Evolutionary conservation across 2,113 vertebrate genomes (phyloP).

Genomic region (Channa maculata): DNA sequence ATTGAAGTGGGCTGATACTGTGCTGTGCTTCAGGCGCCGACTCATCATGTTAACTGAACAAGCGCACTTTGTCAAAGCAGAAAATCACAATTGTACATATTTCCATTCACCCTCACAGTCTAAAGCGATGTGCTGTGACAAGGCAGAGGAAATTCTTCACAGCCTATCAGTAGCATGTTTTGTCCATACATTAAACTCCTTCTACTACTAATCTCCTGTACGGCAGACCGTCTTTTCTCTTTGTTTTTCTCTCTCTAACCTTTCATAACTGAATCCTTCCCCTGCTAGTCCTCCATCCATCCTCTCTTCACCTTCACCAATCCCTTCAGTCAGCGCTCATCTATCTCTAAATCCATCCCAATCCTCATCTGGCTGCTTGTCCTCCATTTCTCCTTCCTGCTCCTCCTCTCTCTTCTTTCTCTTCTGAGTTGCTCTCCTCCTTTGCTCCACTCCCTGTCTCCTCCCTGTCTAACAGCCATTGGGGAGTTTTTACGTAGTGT

Average conservation of each 20-base stretch:
- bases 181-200: slow-evolving; percentile 19
- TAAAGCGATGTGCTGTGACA: slow-evolving; percentile 12
- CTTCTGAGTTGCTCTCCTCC: slow-evolving; percentile 28
- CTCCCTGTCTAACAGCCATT: slow-evolving; percentile 56
- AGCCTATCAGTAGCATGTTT: slow-evolving; percentile 15
- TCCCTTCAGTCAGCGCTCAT: slow-evolving; percentile 70
- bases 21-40: slow-evolving; percentile 14
- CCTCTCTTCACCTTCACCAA: slow-evolving; percentile 65
- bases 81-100: neutral
- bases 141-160: slow-evolving; percentile 27
- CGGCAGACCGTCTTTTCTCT: neutral
- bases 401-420: slow-evolving; percentile 14
- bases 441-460: slow-evolving; percentile 30
- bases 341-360: slow-evolving; percentile 73
- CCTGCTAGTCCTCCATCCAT: slow-evolving; percentile 61
- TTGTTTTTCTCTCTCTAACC: slow-evolving; percentile 41
- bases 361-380: slow-evolving; percentile 68
- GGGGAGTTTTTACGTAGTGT: slow-evolving; percentile 72
- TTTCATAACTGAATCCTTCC: slow-evolving; percentile 67
- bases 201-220: slow-evolving; percentile 5
- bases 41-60: slow-evolving; percentile 25
- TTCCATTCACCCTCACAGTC: neutral
- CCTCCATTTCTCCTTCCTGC: slow-evolving; percentile 66
- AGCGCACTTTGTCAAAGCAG: too few relatives aligned
- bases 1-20: slow-evolving; percentile 35